A percentile compares a stretch with the other conserved stretches of the same genome.
Conservation (phyloP, 2,797 vertebrate species). For the Varecia variegata region DNA sequence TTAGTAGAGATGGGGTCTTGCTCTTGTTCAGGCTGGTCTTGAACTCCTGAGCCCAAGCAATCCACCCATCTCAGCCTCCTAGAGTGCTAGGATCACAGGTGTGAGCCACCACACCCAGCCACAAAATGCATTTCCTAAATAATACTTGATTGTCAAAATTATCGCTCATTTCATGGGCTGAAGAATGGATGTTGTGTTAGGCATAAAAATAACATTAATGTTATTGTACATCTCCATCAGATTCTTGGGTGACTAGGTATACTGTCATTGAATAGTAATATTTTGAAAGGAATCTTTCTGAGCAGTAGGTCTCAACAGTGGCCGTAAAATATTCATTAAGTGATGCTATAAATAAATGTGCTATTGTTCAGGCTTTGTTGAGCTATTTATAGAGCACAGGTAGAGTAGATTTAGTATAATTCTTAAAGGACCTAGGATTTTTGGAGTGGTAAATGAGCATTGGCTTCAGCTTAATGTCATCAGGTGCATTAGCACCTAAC, state of each 20-base stretch:
- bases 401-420: neutral
- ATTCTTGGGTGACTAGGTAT: neutral
- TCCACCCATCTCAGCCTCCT: too few species aligned
- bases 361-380: neutral
- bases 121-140: neutral
- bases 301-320: neutral
- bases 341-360: neutral
- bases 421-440: neutral
- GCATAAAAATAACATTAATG: neutral
- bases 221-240: neutral
- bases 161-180: neutral
- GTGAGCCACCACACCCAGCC: neutral
- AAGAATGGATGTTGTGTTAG: neutral
- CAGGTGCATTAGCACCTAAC: neutral
- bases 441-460: neutral
- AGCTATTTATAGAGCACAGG: neutral
- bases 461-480: neutral
- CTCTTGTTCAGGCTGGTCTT: too few species aligned
- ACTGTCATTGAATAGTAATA: neutral
- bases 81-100: too few species aligned
- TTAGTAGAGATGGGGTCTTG: too few species aligned
- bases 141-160: neutral
- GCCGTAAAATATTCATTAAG: neutral
- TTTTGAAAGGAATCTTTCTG: neutral
- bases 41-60: too few species aligned